Evolutionary conservation across 1,140 invertebrate species (phyloP), one percentile per base, ranked within the genome.

Genomic region (Drosophila mojavensis): DNA sequence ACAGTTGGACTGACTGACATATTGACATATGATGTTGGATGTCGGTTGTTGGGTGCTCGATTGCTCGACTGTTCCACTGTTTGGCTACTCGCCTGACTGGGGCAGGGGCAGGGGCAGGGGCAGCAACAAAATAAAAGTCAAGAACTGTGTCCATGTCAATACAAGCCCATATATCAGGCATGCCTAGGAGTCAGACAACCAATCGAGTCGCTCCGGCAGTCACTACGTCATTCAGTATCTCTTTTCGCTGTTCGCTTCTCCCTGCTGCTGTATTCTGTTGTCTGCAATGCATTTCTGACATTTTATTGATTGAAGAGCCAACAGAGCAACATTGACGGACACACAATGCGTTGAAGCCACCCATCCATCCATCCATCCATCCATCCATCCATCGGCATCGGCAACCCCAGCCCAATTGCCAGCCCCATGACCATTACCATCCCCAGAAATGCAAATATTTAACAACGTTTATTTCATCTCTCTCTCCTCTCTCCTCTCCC

Each of bases 91-190:
- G 48, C 33, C 62, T 68, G 63, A 17, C 59, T 45, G 5, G 7
- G 60, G 26, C 47, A 33, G 66, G 3, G 7, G 17, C 39, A 45
- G 60, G 36, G 65, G 68, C 66, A 64, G 60, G 24, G 63, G 26
- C 43, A 47, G 55, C 63, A 73, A 77, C 78, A 86, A 81, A 86
- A 86, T 78, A 75, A 85, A 82, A 82, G 81, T 80, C 80, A 83
- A 84, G 82, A 88, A 83, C 83, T 86, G 82, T 88, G 82, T 83
- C 82, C 82, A 79, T 88, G 84, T 88, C 82, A 86, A 83, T 88
- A 86, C 83, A 86, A 73, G 79, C 82, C 43, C 79, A 86, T 86
- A 86, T 88, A 86, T 86, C 82, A 86, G 82, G 73, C 82, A 88
- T 82, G 79, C 64, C 83, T 88, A 88, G 83, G 81, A 86, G 81